phyloP scores from a whole-genome alignment of 2,113 vertebrate species.

The Sula dactylatra region DNA sequence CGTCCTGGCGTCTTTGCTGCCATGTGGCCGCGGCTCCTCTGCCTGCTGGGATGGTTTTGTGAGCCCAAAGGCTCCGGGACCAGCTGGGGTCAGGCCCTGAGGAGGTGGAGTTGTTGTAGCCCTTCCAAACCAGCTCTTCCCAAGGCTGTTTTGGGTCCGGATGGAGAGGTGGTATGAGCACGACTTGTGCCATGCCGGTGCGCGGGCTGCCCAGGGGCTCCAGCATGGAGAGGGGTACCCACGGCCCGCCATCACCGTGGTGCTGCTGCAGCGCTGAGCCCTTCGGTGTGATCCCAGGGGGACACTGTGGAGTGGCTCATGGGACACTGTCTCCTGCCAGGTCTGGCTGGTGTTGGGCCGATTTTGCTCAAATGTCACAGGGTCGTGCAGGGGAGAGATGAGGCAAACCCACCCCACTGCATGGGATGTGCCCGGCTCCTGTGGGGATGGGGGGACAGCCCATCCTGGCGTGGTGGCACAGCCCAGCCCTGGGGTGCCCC shows the following conservation, averaged over 20 bases:
- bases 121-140: not conserved
- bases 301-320: not conserved
- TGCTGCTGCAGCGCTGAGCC: not conserved
- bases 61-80: not conserved
- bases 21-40: not conserved
- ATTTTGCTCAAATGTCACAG: not conserved
- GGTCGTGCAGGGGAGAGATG: not conserved
- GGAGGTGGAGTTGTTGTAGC: not conserved
- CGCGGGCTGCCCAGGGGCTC: not conserved
- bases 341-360: not conserved
- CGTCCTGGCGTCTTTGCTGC: not conserved
- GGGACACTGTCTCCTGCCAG: not conserved
- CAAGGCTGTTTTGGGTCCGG: not conserved
- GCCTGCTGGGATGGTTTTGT: not conserved
- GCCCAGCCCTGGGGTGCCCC: not conserved
- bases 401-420: not conserved
- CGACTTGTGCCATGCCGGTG: accelerated
- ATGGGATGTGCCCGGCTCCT: not conserved
- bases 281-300: not conserved
- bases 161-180: not conserved
- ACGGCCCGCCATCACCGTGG: not conserved
- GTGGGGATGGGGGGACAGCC: not conserved
- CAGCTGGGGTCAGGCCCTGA: not conserved
- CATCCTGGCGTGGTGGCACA: not conserved
- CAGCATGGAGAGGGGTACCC: not conserved